Base-by-base conservation (phyloP, 1,140 invertebrate species). In the Drosophila serrata region DNA sequence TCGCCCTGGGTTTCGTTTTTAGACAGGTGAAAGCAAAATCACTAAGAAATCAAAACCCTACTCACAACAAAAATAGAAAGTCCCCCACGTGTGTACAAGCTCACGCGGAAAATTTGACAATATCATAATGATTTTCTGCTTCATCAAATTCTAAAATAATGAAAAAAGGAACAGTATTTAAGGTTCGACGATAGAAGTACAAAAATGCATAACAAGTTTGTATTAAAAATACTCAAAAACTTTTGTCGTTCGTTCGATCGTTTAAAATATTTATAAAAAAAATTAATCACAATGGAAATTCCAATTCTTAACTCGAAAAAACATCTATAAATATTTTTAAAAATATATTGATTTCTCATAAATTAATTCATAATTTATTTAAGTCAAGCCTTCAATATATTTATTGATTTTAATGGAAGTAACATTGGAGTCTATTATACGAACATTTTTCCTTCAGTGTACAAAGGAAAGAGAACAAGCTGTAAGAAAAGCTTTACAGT, bases 21-120 rank as follows among this genome's bases (percentile, higher is more conserved):
- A 62, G 24, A 53, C 62, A 46, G 29, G 76, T 61, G 76, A 80
- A 80, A 80, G 77, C 77, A 57, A 62, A 55, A 43, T 37, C 49
- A 69, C 64, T 45, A 13, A 43, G 46, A 64, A 64, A 78, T 27
- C 39, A 53, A 59, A 53, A 64, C n/a, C 27, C 53, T 13, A 4
- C 17, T 9, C n/a, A 40, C 33, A 61, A 55, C 31, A 31, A 31
- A 24, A 74, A 73, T 74, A 79, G 73, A 78, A 78, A 78, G 75
- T 76, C 35, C 12, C 42, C n/a, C 57, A 42, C 12, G 49, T 35
- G 33, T 35, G 29, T 19, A 45, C 39, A 40, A 33, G 33, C 11
- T n/a, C 4, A 17, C 4, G n/a, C 6, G 48, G 24, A 56, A 67
- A 67, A 46, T 24, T 24, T 3, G 13, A 55, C 29, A 65, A 63